phyloP scores from a whole-genome alignment of 2,888 invertebrate genomes.

The Listrodromus nycthemerus region DNA sequence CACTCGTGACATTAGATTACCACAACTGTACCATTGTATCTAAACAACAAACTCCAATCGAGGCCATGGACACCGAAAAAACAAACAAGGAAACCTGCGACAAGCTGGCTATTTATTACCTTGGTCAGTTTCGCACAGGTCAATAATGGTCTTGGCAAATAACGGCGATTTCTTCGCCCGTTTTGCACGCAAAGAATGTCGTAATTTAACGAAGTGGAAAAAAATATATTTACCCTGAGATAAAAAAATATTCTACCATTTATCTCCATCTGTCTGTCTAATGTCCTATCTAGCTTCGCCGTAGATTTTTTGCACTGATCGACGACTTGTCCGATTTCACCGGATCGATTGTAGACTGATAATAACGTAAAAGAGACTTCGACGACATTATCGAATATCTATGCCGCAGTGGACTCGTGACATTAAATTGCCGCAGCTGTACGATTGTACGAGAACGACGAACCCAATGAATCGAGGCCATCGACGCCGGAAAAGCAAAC shows the following conservation, averaged over 20 bases:
- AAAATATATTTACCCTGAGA: too few species aligned
- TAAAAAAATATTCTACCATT: too few species aligned
- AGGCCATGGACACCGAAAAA: conserved; percentile 43
- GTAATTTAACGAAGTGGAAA: too few species aligned
- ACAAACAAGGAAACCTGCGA: conserved; percentile 2
- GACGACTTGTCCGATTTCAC: not conserved
- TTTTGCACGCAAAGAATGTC: too few species aligned
- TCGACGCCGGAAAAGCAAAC: conserved; percentile 44
- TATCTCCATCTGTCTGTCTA: too few species aligned
- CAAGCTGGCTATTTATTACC: not conserved
- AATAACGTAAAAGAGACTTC: not conserved
- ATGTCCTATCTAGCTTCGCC: too few species aligned
- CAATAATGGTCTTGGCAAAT: too few species aligned
- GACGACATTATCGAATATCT: not conserved
- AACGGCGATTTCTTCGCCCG: too few species aligned
- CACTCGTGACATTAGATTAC: not conserved
- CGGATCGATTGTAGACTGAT: not conserved
- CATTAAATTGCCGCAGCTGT: conserved; percentile 5
- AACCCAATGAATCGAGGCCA: conserved; percentile 26
- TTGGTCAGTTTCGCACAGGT: not conserved
- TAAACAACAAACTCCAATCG: conserved; percentile 9
- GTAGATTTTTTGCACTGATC: too few species aligned
- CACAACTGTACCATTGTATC: not conserved
- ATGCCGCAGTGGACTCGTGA: not conserved
- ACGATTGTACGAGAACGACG: not conserved